A percentile compares a stretch with the other conserved stretches of the same genome.
phyloP scores from a whole-genome alignment of 2,888 invertebrate species.

The Hirtodrosophila trivittata region DNA sequence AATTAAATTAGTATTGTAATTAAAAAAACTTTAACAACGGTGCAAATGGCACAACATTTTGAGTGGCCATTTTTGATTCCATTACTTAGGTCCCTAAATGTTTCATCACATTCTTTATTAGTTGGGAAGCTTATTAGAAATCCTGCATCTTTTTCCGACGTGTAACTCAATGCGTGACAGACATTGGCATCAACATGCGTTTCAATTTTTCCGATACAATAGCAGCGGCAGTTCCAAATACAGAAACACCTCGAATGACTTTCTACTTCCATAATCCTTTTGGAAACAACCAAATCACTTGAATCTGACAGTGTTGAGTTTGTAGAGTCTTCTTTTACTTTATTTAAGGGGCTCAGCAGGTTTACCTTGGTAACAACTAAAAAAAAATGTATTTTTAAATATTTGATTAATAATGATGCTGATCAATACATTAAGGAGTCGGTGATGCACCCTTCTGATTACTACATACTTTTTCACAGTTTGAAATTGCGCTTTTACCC shows the following conservation, averaged over 20 bases:
- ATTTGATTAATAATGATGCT: too few relatives aligned
- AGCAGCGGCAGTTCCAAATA: slow-evolving; percentile 79
- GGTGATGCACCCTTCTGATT: too few relatives aligned
- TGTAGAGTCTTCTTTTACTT: not conserved
- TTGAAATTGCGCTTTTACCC: too few relatives aligned
- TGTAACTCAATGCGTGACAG: slow-evolving; percentile 63
- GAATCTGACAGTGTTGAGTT: not conserved
- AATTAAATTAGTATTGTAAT: too few relatives aligned
- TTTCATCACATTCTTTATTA: slow-evolving; percentile 24
- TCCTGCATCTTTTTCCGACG: slow-evolving; percentile 61
- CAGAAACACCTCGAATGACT: slow-evolving; percentile 78
- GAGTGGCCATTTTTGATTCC: not conserved
- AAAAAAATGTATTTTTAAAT: not conserved
- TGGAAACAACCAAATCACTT: slow-evolving; percentile 37
- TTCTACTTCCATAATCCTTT: slow-evolving; percentile 67
- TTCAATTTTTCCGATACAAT: slow-evolving; percentile 72
- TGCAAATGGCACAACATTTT: too few relatives aligned
- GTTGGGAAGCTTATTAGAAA: slow-evolving; percentile 49
- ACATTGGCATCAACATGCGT: slow-evolving; percentile 59
- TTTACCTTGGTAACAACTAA: slow-evolving; percentile 27
- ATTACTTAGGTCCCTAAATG: slow-evolving; percentile 17
- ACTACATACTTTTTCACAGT: too few relatives aligned
- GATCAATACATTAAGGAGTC: too few relatives aligned
- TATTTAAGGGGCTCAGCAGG: not conserved
- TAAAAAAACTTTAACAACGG: too few relatives aligned